Percentiles rank a stretch among this genome's conserved stretches.
Evolutionary conservation across 2,113 vertebrate species (phyloP).

Genomic region (Atrichornis clamosus): DNA sequence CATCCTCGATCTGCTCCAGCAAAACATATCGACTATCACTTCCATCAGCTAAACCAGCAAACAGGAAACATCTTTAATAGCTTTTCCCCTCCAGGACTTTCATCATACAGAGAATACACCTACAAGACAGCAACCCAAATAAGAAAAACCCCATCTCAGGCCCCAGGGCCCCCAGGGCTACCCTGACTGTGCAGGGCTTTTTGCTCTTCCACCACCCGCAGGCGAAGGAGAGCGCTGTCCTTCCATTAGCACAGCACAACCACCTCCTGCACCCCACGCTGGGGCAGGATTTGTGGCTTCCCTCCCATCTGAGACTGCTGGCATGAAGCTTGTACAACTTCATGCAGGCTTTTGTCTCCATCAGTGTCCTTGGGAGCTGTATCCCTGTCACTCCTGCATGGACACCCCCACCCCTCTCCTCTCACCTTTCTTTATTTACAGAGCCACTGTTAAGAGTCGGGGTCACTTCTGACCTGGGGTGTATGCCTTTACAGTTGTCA

Average conservation of each 20-base stretch:
- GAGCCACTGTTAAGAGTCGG: neutral
- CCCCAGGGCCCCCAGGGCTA: neutral
- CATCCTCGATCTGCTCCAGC: neutral
- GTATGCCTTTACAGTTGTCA: neutral
- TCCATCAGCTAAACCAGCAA: slow-evolving; percentile 21
- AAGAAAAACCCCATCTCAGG: neutral
- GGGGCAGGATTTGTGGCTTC: neutral
- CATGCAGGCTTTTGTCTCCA: neutral
- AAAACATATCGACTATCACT: neutral
- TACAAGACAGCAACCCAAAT: neutral
- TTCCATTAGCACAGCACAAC: neutral
- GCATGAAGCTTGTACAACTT: neutral
- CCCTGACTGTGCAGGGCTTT: neutral
- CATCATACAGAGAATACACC: neutral
- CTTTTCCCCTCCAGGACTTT: neutral
- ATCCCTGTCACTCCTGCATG: neutral
- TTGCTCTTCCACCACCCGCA: accelerated
- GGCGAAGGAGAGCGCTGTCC: neutral
- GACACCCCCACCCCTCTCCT: neutral
- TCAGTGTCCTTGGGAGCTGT: neutral
- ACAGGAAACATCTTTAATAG: neutral
- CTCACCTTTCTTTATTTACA: neutral
- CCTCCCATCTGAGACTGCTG: neutral
- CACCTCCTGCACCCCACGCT: neutral
- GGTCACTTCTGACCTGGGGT: neutral